Base-by-base conservation (phyloP, 2,888 invertebrate species). In the Watsonalla binaria region DNA sequence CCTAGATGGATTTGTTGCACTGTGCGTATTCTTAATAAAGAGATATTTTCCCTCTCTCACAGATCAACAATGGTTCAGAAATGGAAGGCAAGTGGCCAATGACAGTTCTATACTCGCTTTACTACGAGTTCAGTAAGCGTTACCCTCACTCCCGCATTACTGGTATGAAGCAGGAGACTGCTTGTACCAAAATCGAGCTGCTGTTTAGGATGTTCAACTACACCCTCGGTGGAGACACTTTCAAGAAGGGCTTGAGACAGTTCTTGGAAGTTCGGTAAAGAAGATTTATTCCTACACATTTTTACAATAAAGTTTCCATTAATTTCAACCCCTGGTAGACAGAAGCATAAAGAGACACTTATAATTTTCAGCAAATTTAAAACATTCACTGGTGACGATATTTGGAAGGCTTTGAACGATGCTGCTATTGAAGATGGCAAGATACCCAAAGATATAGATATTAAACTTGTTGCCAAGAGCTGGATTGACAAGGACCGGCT, bases 161-260 rank as follows among this genome's bases (percentile, higher is more conserved):
- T 0, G 95, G 94, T 45, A 94, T 94, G 84, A 93, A 94, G 70
- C 93, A 94, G 65, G 95, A 96, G 76, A 95, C 95, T 0, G 92
- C 93, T 0, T 94, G 94, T 39, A 93, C 94, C 5, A 95, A 96
- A 86, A 95, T 94, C 1, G 95, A 95, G 73, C 81, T 96, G 42
- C 90, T 98, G 8, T 96, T 98, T 78, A 92, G 98, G 35, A 98
- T 98, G 98, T 93, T 98, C 73, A 95, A 96, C 75, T 95, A 95
- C 66, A 96, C 96, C 0, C 87, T 98, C 6, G 96, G 97, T 5
- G 94, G 93, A 54, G 90, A 92, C 0, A 93, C 95, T 0, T 97
- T 98, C 78, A 93, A 92, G 72, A 92, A 92, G 47, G 97, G 96
- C 2, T 78, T 96, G 54, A 92, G 93, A 66, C 92, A 92, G 66